Conservation (phyloP, 2,888 invertebrate genomes). For the Unio delphinus region DNA sequence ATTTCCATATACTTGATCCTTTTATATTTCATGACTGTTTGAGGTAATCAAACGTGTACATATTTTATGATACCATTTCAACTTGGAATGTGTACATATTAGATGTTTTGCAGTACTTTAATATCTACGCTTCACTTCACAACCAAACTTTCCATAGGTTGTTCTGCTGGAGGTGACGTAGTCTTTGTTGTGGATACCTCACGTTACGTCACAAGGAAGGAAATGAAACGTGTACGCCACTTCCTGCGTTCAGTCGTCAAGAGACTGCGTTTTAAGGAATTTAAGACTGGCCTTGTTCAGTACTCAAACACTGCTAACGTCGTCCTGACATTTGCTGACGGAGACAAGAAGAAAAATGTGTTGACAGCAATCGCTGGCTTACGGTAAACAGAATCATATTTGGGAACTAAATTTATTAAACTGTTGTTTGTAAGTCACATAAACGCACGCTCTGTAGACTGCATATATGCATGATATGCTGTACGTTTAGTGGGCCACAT, state of each 20-base stretch:
- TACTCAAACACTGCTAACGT: conserved; percentile 51
- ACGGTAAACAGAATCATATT: conserved; percentile 35
- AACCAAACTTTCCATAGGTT: conserved; percentile 35
- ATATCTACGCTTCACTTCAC: no score
- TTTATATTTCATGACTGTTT: no score
- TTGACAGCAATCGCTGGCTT: conserved; percentile 49
- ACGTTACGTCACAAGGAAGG: conserved; percentile 55
- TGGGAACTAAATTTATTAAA: no score
- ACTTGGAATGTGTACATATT: no score
- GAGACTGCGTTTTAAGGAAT: conserved; percentile 57
- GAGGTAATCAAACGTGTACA: no score
- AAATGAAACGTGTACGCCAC: conserved; percentile 51
- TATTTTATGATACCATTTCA: no score
- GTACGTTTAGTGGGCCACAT: no score
- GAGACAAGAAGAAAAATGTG: conserved; percentile 48
- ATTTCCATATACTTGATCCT: no score
- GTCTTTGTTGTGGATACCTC: conserved; percentile 65
- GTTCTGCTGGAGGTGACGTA: conserved; percentile 56
- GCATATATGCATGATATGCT: no score
- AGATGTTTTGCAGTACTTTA: no score
- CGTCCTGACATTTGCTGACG: conserved; percentile 40
- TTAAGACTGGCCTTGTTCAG: conserved; percentile 59
- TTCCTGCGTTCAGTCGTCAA: conserved; percentile 57
- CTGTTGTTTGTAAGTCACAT: no score
- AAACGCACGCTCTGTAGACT: no score